These are phyloP conservation scores for Myocastor coypus DNA, from an alignment of 2,113 vertebrate genomes.

Conservation along the genomic window DNA sequence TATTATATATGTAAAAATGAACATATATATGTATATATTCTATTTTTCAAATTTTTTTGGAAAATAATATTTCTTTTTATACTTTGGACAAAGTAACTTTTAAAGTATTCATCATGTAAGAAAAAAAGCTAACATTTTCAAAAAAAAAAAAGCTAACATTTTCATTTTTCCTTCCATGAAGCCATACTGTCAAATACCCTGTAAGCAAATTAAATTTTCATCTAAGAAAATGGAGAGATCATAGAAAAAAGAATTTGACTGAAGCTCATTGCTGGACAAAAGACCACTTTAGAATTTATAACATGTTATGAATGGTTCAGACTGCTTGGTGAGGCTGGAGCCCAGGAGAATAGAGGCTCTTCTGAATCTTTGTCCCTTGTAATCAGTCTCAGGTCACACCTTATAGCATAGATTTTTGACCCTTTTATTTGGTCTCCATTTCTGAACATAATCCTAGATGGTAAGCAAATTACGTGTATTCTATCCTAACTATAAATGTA, in stretches of 20 bases:
- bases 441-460: background rate
- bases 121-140: background rate
- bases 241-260: background rate
- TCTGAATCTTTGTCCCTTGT: rapidly evolving
- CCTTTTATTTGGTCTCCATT: background rate
- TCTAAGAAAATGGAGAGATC: background rate
- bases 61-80: background rate
- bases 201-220: background rate
- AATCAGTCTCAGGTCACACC: rapidly evolving
- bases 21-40: rapidly evolving
- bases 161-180: background rate
- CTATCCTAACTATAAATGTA: background rate
- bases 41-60: background rate
- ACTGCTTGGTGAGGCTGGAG: background rate
- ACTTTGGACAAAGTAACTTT: background rate
- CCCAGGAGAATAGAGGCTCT: background rate
- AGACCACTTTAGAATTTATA: background rate
- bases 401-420: background rate
- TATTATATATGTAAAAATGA: rapidly evolving
- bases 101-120: background rate
- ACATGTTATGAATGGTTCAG: background rate
- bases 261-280: background rate
- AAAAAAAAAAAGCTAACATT: background rate
- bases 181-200: background rate
- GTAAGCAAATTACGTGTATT: background rate